Conservation (phyloP, 2,113 vertebrate species). For the Festucalex cinctus region DNA sequence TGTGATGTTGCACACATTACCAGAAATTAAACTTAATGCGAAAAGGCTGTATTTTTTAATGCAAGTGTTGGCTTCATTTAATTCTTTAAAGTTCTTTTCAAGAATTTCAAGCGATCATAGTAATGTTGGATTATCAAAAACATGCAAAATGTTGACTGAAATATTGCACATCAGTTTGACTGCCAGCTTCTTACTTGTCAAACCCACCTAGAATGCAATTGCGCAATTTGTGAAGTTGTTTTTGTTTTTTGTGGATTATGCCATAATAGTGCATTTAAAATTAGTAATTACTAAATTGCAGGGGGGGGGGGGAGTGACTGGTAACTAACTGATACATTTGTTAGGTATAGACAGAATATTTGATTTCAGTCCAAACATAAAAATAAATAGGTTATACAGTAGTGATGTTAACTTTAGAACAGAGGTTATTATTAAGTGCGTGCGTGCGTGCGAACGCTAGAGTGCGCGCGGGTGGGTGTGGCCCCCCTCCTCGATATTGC, state of each 20-base stretch:
- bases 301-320: not conserved
- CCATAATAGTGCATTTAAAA: not conserved
- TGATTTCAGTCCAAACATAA: not conserved
- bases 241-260: not conserved
- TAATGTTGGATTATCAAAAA: too few relatives aligned
- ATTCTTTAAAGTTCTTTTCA: too few relatives aligned
- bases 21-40: too few relatives aligned
- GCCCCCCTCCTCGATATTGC: not conserved
- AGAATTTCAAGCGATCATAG: not conserved
- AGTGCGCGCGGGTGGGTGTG: not conserved
- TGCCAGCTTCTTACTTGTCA: not conserved
- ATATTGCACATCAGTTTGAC: not conserved
- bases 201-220: not conserved
- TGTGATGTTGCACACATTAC: too few relatives aligned
- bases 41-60: not conserved
- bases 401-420: not conserved
- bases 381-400: not conserved
- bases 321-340: not conserved
- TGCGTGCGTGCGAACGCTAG: too few relatives aligned
- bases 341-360: not conserved
- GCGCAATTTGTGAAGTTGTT: not conserved
- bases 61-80: too few relatives aligned
- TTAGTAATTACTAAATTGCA: not conserved
- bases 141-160: not conserved
- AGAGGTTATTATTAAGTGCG: too few relatives aligned